Evolutionary conservation across 1,140 invertebrate species (phyloP), one percentile per base, ranked within the genome.

Genomic region (Spodoptera litura): DNA sequence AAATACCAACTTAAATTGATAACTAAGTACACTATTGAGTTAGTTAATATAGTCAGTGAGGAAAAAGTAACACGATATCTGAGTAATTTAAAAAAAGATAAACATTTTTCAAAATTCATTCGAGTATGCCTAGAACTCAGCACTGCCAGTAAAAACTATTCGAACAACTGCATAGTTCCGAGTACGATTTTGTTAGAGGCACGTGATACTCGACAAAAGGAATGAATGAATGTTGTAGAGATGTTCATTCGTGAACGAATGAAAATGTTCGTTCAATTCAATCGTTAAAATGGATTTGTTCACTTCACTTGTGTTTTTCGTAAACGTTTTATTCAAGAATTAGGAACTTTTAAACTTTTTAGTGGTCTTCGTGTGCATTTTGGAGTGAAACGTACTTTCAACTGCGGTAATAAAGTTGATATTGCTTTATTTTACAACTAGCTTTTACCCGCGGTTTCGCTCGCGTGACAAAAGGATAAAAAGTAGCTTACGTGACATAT

Each of bases 191-290:
- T 70, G 49, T n/a, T 53, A 70, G 51, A 13, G 52, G 20, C 66
- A 31, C 49, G 66, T 53, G 20, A 53, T 4, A 52, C 15, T 66
- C 38, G n/a, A 66, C 66, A 70, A 70, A 68, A 70, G 38, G 49
- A 70, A 70, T n/a, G 66, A 70, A 52, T 44, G 64, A 52, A 70
- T 53, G 66, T 52, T 53, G 66, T 70, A 70, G 66, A 70, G 49
- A 53, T 53, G 66, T 70, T 70, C 66, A 53, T 52, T 53, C 66
- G 49, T 25, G 70, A 72, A 72, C 8, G 53, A 58, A 52, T 56
- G 72, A 49, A 75, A 59, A 35, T 61, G n/a, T 56, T 61, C 72
- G 15, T 74, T 59, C 49, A 61, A 74, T 74, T 74, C n/a, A 31
- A 52, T 59, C 38, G n/a, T 13, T 15, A 31, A 55, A 72, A 72